Percentiles rank a stretch among this genome's conserved stretches.
phyloP scores from a whole-genome alignment of 2,888 invertebrate genomes.

The Apamea crenata region DNA sequence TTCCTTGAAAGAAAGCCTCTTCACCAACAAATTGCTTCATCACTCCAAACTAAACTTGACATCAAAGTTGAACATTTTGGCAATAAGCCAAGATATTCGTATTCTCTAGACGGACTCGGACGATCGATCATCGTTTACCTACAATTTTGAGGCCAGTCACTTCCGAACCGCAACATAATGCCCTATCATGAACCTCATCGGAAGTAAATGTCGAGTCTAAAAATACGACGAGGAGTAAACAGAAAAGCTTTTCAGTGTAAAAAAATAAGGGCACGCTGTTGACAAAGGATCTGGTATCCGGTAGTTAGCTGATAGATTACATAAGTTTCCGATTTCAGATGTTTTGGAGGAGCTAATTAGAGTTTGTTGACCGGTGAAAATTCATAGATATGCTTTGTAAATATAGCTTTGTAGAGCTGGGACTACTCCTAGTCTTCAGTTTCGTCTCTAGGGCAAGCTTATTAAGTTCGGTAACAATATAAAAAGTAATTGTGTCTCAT shows the following conservation, averaged over 20 bases:
- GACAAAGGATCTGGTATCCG: slow-evolving; percentile 41
- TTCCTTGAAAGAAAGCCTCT: background rate
- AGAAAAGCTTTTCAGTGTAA: slow-evolving; percentile 42
- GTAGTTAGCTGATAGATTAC: slow-evolving; percentile 49
- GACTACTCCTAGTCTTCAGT: background rate
- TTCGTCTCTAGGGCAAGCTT: too few relatives aligned
- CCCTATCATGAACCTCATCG: slow-evolving; percentile 62
- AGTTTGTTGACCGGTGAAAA: slow-evolving; percentile 14
- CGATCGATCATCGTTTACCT: slow-evolving; percentile 60
- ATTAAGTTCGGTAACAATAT: too few relatives aligned
- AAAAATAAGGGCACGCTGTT: slow-evolving; percentile 45
- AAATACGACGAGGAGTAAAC: slow-evolving; percentile 52
- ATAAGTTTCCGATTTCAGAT: slow-evolving; percentile 30
- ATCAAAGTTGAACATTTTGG: slow-evolving; percentile 40
- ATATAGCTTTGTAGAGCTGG: background rate
- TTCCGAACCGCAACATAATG: slow-evolving; percentile 53
- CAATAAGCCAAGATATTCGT: slow-evolving; percentile 38
- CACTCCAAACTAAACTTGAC: slow-evolving; percentile 6
- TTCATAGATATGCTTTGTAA: background rate
- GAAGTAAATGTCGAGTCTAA: slow-evolving; percentile 60
- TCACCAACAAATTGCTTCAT: slow-evolving; percentile 3
- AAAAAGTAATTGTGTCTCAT: too few relatives aligned
- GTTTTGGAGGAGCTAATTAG: slow-evolving; percentile 32
- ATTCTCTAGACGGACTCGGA: slow-evolving; percentile 24
- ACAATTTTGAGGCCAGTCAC: slow-evolving; percentile 57